Conservation (phyloP, 2,113 vertebrate genomes). For the Hiodon alosoides region DNA sequence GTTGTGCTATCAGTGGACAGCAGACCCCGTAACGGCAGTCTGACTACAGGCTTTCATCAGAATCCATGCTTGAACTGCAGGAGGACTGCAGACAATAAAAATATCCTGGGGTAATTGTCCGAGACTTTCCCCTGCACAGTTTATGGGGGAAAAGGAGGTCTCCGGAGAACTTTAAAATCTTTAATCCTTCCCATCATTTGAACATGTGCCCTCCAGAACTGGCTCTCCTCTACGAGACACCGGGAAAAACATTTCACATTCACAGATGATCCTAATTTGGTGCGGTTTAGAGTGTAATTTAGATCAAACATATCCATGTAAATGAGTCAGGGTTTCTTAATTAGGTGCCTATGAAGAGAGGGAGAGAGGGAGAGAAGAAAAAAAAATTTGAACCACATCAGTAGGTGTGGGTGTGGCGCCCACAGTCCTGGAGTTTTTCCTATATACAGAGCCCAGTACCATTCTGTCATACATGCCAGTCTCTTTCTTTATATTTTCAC, state of each 20-base stretch:
- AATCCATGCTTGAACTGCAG: slow-evolving; percentile 1
- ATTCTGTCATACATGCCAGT: slow-evolving; percentile 47
- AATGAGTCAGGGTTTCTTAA: slow-evolving; percentile 99
- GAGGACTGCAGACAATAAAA: slow-evolving; percentile 9
- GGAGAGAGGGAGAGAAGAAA: slow-evolving; percentile 27
- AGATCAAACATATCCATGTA: slow-evolving; percentile 98
- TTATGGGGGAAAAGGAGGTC: slow-evolving; percentile 74
- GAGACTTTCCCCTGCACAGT: slow-evolving; percentile 74
- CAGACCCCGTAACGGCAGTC: not conserved
- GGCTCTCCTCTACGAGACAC: slow-evolving; percentile 66
- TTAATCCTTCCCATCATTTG: slow-evolving; percentile 88
- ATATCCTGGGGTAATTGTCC: slow-evolving; percentile 64
- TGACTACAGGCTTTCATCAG: not conserved
- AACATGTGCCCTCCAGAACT: slow-evolving; percentile 94
- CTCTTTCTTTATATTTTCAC: slow-evolving; percentile 24
- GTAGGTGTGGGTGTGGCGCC: slow-evolving; percentile 85
- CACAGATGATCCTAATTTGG: slow-evolving; percentile 99
- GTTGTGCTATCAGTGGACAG: slow-evolving; percentile 1
- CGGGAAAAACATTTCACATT: slow-evolving; percentile 85
- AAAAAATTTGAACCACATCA: slow-evolving; percentile 76
- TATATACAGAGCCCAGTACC: slow-evolving; percentile 61
- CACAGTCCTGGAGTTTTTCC: slow-evolving; percentile 70
- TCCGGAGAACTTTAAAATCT: slow-evolving; percentile 81
- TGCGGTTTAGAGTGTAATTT: slow-evolving; percentile 99
- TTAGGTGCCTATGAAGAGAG: slow-evolving; percentile 87